phyloP scores from a whole-genome alignment of 1,140 invertebrate genomes.

The Portunus trituberculatus region DNA sequence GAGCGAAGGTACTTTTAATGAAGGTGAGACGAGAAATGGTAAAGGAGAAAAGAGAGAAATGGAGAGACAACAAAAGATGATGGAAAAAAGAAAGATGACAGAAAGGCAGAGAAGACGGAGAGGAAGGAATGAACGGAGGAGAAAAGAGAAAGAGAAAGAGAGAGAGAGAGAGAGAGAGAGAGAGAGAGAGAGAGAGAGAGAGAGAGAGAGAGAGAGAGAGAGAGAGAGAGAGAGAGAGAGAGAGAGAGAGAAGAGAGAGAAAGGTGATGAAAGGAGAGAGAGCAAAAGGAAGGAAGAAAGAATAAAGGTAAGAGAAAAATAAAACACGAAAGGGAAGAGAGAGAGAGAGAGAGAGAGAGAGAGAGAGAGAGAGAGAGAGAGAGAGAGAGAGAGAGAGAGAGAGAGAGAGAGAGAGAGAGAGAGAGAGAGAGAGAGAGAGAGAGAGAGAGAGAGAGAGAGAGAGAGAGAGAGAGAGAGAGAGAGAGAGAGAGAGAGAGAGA shows the following conservation, averaged over 20 bases:
- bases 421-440: no score
- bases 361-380: no score
- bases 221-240: conserved; percentile 5
- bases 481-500: neutral
- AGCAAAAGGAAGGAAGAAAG: neutral
- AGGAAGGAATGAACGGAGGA: neutral
- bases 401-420: no score
- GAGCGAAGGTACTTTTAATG: neutral
- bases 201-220: neutral
- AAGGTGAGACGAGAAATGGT: neutral
- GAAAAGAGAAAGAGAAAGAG: neutral
- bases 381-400: no score
- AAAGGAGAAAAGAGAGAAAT: neutral
- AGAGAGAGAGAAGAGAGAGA: neutral
- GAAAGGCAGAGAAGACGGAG: neutral
- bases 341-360: no score
- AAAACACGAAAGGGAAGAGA: neutral
- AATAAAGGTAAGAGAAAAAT: conserved; percentile 5
- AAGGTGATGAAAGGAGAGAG: neutral
- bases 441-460: no score
- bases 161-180: neutral
- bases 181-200: conserved; percentile 10
- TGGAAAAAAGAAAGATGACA: neutral
- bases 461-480: neutral
- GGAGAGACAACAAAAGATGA: neutral